Base-by-base conservation (phyloP, 2,797 vertebrate genomes). In the Mallotus villosus region DNA sequence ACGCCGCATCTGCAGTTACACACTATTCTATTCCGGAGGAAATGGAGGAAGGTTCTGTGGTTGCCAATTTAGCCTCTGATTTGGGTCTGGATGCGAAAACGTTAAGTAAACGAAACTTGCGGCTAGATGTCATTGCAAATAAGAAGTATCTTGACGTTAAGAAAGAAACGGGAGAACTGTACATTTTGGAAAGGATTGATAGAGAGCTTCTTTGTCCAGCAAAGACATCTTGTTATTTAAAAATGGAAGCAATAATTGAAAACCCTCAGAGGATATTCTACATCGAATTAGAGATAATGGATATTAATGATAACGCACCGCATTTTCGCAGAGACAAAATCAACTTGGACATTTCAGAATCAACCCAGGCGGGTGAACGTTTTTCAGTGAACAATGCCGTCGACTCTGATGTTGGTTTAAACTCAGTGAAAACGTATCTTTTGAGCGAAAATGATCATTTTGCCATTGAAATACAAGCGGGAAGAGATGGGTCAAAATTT, bases 291-390 rank as follows among this genome's bases (percentile, higher is more conserved):
- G 88, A 90, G 55, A 78, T 87, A 2, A 0, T 80, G 0, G 86
- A 88, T 41, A 88, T 90, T 0, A 91, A 91, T 5, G 90, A 91
- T 76, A 89, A 91, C 72, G 76, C 87, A n/a, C 87, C 87, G 0
- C 74, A 81, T 0, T 89, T 88, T 70, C 8, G 85, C 0, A 29
- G 81, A 25, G 82, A 74, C 21, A 37, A 27, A 0, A 76, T 76
- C 16, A 34, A 71, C 19, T 32, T 83, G 6, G 74, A 83, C 22
- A 76, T 83, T 7, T 76, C 79, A 0, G 81, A 83, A 37, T 57
- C 81, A 6, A 71, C 71, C 2, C 34, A 61, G 3, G 34, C 21
- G 0, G 81, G 76, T 2, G 78, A 79, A 5, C 19, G 85, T 12
- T 90, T 90, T 29, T 87, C 87, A 4, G 34, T 89, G 0, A 85